Evolutionary conservation across 2,797 vertebrate species (phyloP), one percentile per base, ranked within the genome.

Genomic region (Hyperoplus lanceolatus): DNA sequence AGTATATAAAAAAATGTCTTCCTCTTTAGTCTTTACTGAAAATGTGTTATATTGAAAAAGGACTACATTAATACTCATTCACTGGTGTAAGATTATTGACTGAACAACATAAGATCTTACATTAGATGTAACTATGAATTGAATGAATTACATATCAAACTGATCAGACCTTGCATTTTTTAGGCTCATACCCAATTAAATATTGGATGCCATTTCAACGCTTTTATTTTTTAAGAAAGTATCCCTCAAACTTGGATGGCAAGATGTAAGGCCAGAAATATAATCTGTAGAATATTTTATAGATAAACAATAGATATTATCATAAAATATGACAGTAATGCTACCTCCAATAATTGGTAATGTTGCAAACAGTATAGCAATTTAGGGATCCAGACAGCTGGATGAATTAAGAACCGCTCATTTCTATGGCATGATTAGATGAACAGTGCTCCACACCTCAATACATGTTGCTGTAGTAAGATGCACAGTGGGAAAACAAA

Each of bases 401-500:
- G 21, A 59, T 54, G 9, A 46, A 11, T 41, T 58, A 8, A 54
- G 58, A 71, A 78, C 70, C 16, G 41, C 55, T 67, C 7, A 60
- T 77, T 59, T 50, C 46, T 59, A 15, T 14, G 0, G 51, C 4
- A n/a, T 65, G n/a, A 38, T 39, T 6, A 73, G 48, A 50, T 48
- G 1, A 77, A 42, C 48, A 21, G 3, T 66, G 15, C 3, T 45
- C 53, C 18, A 16, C 38, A 16, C 43, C 48, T 62, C 6, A 12
- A 11, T 66, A 51, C 15, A 49, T 59, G 41, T 72, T 65, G 13
- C 21, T 58, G 15, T 29, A 46, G 10, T 70, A 54, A 29, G 70
- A 70, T 64, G 51, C 53, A 39, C 55, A 70, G 18, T 70, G 15
- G 54, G 73, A 2, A 73, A 79, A 81, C 56, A 46, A 39, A 75